These are phyloP conservation scores for Sardina pilchardus DNA, from an alignment of 2,113 vertebrate species.

Conservation along the genomic window DNA sequence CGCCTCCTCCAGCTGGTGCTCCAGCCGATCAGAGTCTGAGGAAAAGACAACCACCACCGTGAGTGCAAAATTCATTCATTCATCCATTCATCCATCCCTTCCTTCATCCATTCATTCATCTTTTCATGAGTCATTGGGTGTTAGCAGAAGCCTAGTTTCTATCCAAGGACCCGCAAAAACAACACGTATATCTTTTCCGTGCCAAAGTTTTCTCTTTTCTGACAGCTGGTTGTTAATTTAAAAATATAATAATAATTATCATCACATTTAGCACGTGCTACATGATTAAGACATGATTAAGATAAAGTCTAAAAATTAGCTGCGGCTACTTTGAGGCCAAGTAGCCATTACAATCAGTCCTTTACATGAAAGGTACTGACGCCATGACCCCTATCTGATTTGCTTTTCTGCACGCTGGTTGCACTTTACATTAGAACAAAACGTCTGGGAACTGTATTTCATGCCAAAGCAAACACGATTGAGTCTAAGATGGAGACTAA, in stretches of 20 bases:
- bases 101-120: no score
- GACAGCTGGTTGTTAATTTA: no score
- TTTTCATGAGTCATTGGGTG: no score
- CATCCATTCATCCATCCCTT: no score
- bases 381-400: neutral
- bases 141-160: no score
- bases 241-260: no score
- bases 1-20: conserved; percentile 87
- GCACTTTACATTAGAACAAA: neutral
- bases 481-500: neutral
- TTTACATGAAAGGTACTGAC: neutral
- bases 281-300: neutral
- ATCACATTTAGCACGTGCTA: no score
- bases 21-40: conserved; percentile 85
- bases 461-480: neutral
- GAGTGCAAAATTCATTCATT: no score
- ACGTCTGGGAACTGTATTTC: neutral
- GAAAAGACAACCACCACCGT: neutral
- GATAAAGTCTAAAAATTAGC: neutral
- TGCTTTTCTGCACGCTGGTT: neutral
- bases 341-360: neutral
- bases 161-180: no score
- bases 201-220: no score
- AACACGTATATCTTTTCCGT: no score
- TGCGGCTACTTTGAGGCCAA: neutral